Base-by-base conservation (phyloP, 35 echinoderm and acorn worm species). In the Stichopus chloronotus region DNA sequence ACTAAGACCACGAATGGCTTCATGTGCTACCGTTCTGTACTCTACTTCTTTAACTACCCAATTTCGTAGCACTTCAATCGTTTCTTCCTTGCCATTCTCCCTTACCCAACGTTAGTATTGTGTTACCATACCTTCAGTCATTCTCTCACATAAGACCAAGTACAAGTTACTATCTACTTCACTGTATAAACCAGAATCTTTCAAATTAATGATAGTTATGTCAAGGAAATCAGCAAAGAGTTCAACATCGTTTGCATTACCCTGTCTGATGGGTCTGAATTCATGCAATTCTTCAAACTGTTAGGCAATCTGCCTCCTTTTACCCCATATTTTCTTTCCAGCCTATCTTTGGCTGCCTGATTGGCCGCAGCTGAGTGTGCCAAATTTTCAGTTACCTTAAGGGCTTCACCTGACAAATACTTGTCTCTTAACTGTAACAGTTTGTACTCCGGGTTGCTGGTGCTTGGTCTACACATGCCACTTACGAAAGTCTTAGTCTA, bases 31-130 rank as follows among this genome's bases (percentile, higher is more conserved):
- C 19, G 87, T 72, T 22, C 58, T 55, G 60, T 58, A 89, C 20
- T n/a, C 87, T 9, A 57, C 59, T 71, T 89, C 87, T 89, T 89
- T 60, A 30, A 58, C 21, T 57, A 88, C n/a, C 86, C 86, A 88
- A 23, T 59, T 30, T 59, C 56, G 54, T 16, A 61, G 86, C 22
- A 63, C 22, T 59, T 88, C 86, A 88, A 60, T 63, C 1, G 55
- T 0, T 88, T 88, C 86, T 24, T 14, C 11, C 56, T 55, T 58
- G 30, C 57, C 23, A 16, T 57, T 88, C 56, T 88, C 86, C 30
- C 10, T 56, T 9, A 88, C 86, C 86, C 55, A 88, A 56, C 55
- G 54, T 11, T 88, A n/a, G n/a, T 88, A 88, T 57, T 63, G 54
- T 57, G 86, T 25, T 10, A 88, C 20, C 86, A 88, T 88, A 8